Conservation (phyloP, 2,113 vertebrate genomes). For the Notechis scutatus region DNA sequence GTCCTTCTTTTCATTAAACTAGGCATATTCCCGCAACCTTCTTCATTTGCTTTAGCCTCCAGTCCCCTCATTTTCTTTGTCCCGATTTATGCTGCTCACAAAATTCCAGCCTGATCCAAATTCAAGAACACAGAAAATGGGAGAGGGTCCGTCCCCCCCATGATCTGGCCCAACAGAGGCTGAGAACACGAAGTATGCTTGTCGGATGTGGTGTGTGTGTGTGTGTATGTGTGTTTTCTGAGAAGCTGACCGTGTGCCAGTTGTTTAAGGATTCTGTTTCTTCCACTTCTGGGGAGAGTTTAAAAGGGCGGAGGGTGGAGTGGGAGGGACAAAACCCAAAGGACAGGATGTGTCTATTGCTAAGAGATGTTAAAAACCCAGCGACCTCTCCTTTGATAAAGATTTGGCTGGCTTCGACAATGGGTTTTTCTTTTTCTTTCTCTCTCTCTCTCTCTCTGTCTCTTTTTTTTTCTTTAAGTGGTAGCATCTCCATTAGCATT, state of each 20-base stretch:
- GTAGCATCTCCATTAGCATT: constrained; percentile 83
- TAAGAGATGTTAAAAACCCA: constrained; percentile 60
- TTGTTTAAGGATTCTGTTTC: constrained; percentile 43
- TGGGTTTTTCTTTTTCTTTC: too few relatives aligned
- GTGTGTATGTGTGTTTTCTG: constrained; percentile 26
- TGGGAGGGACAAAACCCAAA: constrained; percentile 56
- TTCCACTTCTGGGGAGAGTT: constrained; percentile 46
- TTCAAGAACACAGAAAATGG: too few relatives aligned
- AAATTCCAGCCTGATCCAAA: not conserved
- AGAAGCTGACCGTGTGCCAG: constrained; percentile 14
- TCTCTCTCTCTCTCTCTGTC: too few relatives aligned
- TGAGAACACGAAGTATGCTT: not conserved
- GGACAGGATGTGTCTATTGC: constrained; percentile 55
- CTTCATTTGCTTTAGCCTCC: too few relatives aligned
- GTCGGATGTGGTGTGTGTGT: not conserved
- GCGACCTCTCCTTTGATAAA: constrained; percentile 61
- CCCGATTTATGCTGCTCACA: too few relatives aligned
- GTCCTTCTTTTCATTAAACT: too few relatives aligned
- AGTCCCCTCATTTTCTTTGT: too few relatives aligned
- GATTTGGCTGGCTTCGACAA: constrained; percentile 49
- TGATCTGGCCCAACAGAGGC: not conserved
- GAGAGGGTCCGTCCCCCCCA: too few relatives aligned
- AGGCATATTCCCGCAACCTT: too few relatives aligned
- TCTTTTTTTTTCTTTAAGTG: constrained; percentile 44
- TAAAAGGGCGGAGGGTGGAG: constrained; percentile 32